Evolutionary conservation across 64 coral and sea anemone species (phyloP), one percentile per base, ranked within the genome.

Genomic region (Dendrophyllia cribrosa): DNA sequence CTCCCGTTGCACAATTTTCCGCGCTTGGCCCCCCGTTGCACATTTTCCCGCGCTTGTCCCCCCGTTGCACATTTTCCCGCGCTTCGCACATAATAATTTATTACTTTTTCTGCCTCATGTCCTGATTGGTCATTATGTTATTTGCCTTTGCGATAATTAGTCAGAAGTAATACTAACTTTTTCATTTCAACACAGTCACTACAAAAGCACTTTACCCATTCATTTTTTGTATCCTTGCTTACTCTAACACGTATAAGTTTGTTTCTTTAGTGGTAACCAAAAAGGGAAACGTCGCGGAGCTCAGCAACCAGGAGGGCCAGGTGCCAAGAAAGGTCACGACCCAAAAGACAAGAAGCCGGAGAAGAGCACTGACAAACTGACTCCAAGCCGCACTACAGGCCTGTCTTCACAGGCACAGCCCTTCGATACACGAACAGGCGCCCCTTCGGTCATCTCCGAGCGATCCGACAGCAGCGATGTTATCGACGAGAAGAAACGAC

Each of bases 391-490:
- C 6, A 78, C 77, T 6, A 84, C 95, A 47, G 95, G 76, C 13
- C 79, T 72, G 17, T 58, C 34, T 5, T 69, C 72, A 61, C 95
- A 96, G 66, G 87, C 47, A 10, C 91, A 87, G 69, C 66, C 53
- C 23, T 59, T 60, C 7, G 95, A 96, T 19, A 51, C 60, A 56
- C 91, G 95, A 61, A 83, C 86, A 19, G 91, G 87, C 13, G 97
- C 97, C 0, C 97, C 93, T 14, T 98, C 97, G 4, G 94, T 92
- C 20, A 92, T 98, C 25, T 98, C 97, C 1, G 97, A 98, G 87
- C 87, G 97, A 17, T 98, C 97, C 6, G 97, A 98, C 82, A 98
- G 97, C 44, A 93, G 86, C 77, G 97, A 98, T 64, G 87, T 90
- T 17, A 84, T 78, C 14, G 97, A 96, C 55, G 97, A 98, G 3